A percentile compares a stretch with the other conserved stretches of the same genome.
Evolutionary conservation across 2,797 vertebrate genomes (phyloP).

Genomic region (Clarias platycephalus): DNA sequence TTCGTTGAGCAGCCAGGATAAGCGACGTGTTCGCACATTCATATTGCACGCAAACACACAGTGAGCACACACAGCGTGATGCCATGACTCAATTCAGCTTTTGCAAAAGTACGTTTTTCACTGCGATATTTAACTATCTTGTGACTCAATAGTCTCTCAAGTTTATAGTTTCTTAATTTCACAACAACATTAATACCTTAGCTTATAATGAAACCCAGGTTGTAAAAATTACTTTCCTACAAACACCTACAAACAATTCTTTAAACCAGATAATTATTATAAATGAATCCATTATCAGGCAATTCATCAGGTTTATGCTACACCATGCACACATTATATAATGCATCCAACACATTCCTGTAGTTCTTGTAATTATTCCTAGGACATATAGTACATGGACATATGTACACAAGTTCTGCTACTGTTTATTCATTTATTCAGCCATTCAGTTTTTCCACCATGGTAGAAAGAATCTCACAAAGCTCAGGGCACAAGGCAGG

Average conservation of each 20-base stretch:
- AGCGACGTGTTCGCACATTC: background rate
- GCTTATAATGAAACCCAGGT: background rate
- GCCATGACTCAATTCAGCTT: background rate
- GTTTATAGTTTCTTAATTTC: background rate
- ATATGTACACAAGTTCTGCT: background rate
- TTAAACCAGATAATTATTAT: background rate
- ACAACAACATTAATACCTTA: background rate
- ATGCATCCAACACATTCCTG: background rate
- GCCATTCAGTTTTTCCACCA: too few relatives aligned
- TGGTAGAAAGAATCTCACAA: too few relatives aligned
- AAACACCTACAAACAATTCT: background rate
- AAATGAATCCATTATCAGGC: background rate
- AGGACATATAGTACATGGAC: too few relatives aligned
- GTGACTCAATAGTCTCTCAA: too few relatives aligned
- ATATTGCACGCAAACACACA: background rate
- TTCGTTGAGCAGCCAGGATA: background rate
- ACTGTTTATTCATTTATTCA: too few relatives aligned
- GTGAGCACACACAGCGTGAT: background rate
- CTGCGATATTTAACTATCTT: background rate
- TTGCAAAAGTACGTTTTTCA: background rate
- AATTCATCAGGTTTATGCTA: background rate
- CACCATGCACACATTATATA: background rate
- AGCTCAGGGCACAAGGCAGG: too few relatives aligned
- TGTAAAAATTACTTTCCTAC: background rate
- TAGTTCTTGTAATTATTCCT: background rate